Evolutionary conservation across 2,113 vertebrate species (phyloP).

Genomic region (Gobio gobio): DNA sequence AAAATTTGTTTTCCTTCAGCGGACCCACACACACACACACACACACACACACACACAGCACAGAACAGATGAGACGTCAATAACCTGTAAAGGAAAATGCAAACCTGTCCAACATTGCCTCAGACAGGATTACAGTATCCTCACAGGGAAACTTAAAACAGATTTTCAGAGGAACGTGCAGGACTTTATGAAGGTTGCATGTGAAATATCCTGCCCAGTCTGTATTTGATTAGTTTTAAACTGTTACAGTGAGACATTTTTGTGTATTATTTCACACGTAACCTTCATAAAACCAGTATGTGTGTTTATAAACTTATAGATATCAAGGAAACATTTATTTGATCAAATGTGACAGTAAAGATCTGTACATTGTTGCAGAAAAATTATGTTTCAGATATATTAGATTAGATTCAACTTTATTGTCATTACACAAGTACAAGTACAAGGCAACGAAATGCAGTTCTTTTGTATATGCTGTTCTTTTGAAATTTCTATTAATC

Average conservation of each 20-base stretch:
- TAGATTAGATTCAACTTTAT: no score
- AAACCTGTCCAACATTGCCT: background rate
- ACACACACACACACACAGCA: background rate
- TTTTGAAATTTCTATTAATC: background rate
- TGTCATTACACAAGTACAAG: no score
- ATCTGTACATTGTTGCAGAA: background rate
- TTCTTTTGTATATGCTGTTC: background rate
- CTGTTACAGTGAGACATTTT: background rate
- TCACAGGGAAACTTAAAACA: constrained; percentile 27
- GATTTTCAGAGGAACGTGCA: background rate
- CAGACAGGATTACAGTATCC: constrained; percentile 26
- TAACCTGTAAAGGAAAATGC: constrained; percentile 16
- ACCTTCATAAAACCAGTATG: background rate
- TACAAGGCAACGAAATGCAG: no score
- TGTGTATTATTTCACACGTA: background rate
- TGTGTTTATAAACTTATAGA: no score
- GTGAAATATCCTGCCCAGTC: background rate
- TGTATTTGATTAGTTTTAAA: background rate
- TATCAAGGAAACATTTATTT: background rate
- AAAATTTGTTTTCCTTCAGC: background rate
- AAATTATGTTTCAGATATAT: background rate
- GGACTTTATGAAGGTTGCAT: background rate
- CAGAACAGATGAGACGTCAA: background rate
- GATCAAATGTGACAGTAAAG: background rate
- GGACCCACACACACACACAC: background rate